Conservation (phyloP, 1,140 invertebrate genomes). For the Bacillus rossius region DNA sequence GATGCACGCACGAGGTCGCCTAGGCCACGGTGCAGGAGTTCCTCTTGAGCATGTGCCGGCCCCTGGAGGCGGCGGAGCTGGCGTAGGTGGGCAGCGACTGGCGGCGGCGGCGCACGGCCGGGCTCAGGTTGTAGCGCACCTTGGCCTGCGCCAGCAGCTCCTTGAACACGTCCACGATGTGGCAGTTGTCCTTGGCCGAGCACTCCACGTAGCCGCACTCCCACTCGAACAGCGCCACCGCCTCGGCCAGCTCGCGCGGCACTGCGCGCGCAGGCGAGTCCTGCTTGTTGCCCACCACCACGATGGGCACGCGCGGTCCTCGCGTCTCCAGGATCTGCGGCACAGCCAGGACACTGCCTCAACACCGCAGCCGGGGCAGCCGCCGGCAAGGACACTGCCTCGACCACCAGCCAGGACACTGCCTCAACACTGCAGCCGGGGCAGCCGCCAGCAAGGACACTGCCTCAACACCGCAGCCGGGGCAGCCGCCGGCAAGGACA, state of each 20-base stretch:
- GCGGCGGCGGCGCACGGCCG: slow-evolving; percentile 43
- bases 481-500: too few species aligned
- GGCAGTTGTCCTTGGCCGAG: slow-evolving; percentile 47
- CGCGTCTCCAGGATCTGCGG: slow-evolving; percentile 32
- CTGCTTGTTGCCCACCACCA: slow-evolving; percentile 52
- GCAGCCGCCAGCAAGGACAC: too few species aligned
- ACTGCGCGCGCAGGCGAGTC: slow-evolving; percentile 39
- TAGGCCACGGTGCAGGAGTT: slow-evolving; percentile 38
- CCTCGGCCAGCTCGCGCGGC: slow-evolving; percentile 41
- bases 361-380: too few species aligned
- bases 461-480: too few species aligned
- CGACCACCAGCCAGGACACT: too few species aligned
- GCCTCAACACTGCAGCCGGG: too few species aligned
- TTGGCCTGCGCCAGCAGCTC: slow-evolving; percentile 50
- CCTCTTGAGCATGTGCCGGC: slow-evolving; percentile 32
- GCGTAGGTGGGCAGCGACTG: slow-evolving; percentile 43
- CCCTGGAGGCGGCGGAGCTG: slow-evolving; percentile 13
- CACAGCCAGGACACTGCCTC: neutral
- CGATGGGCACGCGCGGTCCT: slow-evolving; percentile 43
- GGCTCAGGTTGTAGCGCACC: slow-evolving; percentile 46
- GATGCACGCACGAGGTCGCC: too few species aligned
- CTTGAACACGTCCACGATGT: slow-evolving; percentile 40
- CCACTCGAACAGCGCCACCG: slow-evolving; percentile 47
- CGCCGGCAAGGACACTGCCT: too few species aligned
- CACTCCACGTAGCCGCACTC: slow-evolving; percentile 50